These are phyloP conservation scores for Takifugu ocellatus DNA, from an alignment of 2,797 vertebrate species.

Conservation along the genomic window DNA sequence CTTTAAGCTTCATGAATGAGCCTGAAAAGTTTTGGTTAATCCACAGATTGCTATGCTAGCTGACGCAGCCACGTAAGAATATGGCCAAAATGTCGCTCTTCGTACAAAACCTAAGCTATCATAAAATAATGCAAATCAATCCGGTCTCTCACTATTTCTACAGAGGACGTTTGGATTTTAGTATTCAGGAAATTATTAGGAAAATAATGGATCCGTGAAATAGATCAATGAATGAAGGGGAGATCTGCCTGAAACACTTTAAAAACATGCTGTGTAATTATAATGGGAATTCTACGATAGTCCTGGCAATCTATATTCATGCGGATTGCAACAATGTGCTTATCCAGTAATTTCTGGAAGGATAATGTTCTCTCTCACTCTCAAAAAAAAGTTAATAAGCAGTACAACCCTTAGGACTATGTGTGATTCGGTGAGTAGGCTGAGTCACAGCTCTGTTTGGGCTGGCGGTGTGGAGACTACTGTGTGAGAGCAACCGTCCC, in stretches of 20 bases:
- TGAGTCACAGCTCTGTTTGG: conserved; percentile 37
- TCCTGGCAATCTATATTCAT: not conserved
- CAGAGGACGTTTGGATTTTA: conserved; percentile 1
- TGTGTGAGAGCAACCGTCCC: conserved; percentile 63
- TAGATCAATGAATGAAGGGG: not conserved
- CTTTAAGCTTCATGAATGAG: no score
- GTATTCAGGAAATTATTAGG: conserved; percentile 1
- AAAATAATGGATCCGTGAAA: conserved; percentile 8
- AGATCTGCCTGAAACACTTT: conserved; percentile 9
- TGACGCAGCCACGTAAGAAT: no score
- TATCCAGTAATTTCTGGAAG: conserved; percentile 6
- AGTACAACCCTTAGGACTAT: conserved; percentile 15
- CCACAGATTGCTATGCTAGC: no score
- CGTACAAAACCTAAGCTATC: no score
- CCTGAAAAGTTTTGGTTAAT: no score
- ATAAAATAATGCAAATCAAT: not conserved
- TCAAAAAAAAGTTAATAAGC: conserved; percentile 28
- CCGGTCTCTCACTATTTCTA: not conserved
- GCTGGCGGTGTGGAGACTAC: conserved; percentile 18
- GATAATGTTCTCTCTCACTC: conserved; percentile 7
- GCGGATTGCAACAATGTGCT: conserved; percentile 3
- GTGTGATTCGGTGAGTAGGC: conserved; percentile 29
- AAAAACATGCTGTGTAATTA: conserved; percentile 7
- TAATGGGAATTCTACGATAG: conserved; percentile 2
- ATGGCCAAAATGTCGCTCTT: no score